Percentiles rank a stretch among this genome's conserved stretches.
These are phyloP conservation scores for Phlogophora meticulosa DNA, from an alignment of 2,888 invertebrate species.

Conservation along the genomic window DNA sequence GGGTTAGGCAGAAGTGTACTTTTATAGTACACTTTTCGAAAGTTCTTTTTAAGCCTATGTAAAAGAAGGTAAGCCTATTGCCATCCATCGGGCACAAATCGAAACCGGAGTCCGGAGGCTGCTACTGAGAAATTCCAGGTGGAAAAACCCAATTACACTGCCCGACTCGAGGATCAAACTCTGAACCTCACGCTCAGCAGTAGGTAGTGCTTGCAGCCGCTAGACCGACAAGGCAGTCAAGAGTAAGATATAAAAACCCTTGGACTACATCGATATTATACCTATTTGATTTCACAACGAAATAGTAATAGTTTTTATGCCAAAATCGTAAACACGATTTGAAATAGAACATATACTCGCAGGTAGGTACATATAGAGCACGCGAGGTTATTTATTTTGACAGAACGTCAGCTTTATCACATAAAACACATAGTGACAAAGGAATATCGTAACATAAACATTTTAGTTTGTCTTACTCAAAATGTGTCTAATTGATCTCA, in stretches of 20 bases:
- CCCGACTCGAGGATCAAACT: too few species aligned
- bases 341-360: constrained; percentile 50
- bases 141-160: too few species aligned
- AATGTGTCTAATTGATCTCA: neutral
- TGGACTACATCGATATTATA: constrained; percentile 24
- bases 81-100: too few species aligned
- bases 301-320: constrained; percentile 29
- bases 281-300: constrained; percentile 23
- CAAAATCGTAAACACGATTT: constrained; percentile 31
- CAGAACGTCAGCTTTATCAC: neutral
- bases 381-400: neutral
- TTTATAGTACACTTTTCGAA: too few species aligned
- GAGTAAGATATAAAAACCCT: constrained; percentile 16
- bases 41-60: too few species aligned
- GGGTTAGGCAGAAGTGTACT: too few species aligned
- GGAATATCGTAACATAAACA: neutral
- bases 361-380: constrained; percentile 27
- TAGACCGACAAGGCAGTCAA: too few species aligned
- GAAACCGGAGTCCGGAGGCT: too few species aligned
- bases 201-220: too few species aligned
- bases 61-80: too few species aligned
- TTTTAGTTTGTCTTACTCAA: neutral
- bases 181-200: too few species aligned
- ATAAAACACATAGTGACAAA: neutral
- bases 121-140: too few species aligned